Evolutionary conservation across 2,888 invertebrate species (phyloP).

Genomic region (Phortica magna): DNA sequence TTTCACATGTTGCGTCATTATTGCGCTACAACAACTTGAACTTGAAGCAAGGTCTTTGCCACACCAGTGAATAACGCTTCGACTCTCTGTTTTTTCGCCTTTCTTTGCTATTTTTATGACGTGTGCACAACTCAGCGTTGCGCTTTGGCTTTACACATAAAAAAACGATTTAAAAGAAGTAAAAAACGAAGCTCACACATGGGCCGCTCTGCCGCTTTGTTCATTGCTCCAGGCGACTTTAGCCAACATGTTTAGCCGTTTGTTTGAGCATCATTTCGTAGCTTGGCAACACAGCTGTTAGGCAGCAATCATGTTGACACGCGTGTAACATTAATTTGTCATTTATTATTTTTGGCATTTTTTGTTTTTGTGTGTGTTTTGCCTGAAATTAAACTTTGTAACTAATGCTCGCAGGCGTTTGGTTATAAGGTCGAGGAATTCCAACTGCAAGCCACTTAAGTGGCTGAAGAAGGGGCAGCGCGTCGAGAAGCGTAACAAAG

Average conservation of each 20-base stretch:
- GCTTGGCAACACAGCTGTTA: not conserved
- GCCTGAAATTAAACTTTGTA: not conserved
- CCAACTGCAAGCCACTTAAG: not conserved
- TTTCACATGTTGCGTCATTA: not conserved
- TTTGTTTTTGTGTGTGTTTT: not conserved
- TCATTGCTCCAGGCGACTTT: not conserved
- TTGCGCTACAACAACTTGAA: conserved; percentile 5
- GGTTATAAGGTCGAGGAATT: not conserved
- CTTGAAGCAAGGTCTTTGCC: conserved; percentile 27
- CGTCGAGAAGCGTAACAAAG: too few species aligned
- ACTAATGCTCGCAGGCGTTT: not conserved
- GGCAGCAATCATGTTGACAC: conserved; percentile 27
- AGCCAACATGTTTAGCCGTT: conserved; percentile 29
- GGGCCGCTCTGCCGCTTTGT: not conserved
- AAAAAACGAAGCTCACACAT: not conserved
- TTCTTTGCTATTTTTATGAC: not conserved
- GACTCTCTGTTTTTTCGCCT: not conserved
- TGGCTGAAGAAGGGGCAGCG: not conserved
- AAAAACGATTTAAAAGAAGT: not conserved
- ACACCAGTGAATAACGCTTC: not conserved
- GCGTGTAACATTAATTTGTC: conserved; percentile 38
- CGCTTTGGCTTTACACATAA: not conserved
- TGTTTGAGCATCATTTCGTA: conserved; percentile 28
- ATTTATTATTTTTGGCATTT: conserved; percentile 15
- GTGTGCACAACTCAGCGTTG: not conserved